Evolutionary conservation across 2,797 vertebrate species (phyloP).

Genomic region (Rhinoraja longicauda): DNA sequence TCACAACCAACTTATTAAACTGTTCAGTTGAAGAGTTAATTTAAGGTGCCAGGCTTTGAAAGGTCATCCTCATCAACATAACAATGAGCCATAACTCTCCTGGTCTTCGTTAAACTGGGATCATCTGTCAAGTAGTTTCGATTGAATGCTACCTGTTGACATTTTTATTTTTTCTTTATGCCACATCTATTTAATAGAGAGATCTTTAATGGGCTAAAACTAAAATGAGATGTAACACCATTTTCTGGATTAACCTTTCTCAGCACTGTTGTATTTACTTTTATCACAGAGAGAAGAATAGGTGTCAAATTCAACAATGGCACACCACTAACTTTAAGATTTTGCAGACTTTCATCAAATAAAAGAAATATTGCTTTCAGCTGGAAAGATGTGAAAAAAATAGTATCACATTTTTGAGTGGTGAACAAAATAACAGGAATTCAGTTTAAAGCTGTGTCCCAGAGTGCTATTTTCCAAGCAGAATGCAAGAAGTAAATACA

Average conservation of each 20-base stretch:
- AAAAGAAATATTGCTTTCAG: background rate
- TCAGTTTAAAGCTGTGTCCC: background rate
- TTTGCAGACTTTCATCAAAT: background rate
- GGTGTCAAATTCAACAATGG: background rate
- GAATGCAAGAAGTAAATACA: background rate
- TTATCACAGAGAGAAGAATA: background rate
- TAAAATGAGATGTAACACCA: background rate
- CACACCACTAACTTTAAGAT: background rate
- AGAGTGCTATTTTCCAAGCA: background rate
- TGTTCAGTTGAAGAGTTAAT: constrained; percentile 31
- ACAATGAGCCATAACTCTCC: constrained; percentile 25
- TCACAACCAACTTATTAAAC: constrained; percentile 34
- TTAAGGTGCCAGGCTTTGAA: background rate
- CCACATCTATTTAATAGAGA: constrained; percentile 33
- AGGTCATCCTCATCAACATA: constrained; percentile 37
- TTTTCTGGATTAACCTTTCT: constrained; percentile 32
- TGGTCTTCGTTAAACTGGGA: constrained; percentile 32
- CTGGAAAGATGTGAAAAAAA: background rate
- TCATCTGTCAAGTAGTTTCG: constrained; percentile 29
- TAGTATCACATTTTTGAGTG: background rate
- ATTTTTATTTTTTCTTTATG: constrained; percentile 32
- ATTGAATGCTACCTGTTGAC: constrained; percentile 34
- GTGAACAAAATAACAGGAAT: constrained; percentile 3
- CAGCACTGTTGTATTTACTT: background rate
- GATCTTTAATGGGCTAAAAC: constrained; percentile 10